Conservation (phyloP, 2,113 vertebrate genomes). For the Poeciliopsis turrubarensis region DNA sequence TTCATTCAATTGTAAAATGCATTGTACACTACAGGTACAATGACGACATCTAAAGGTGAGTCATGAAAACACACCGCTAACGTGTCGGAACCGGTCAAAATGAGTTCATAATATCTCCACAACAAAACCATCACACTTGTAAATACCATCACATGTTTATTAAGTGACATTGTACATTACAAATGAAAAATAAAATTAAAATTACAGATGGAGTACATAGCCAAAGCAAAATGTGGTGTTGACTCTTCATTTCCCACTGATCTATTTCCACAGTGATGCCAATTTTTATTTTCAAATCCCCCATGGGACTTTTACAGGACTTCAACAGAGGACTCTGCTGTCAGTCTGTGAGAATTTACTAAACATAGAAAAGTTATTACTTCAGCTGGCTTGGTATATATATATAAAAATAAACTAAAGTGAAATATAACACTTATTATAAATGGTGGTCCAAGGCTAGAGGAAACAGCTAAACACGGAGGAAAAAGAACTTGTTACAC, state of each 20-base stretch:
- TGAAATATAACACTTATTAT: conserved; percentile 93
- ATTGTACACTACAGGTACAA: not conserved
- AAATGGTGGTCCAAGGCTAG: conserved; percentile 89
- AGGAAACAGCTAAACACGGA: conserved; percentile 85
- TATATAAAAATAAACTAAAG: conserved; percentile 87
- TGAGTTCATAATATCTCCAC: not conserved
- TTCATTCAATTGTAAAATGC: not conserved
- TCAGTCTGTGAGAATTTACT: conserved; percentile 75
- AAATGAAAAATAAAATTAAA: conserved; percentile 90
- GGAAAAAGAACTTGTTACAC: conserved; percentile 84
- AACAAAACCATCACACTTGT: conserved; percentile 42
- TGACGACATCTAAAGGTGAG: conserved; percentile 31
- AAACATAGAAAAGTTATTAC: conserved; percentile 85
- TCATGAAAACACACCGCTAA: not conserved
- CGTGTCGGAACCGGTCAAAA: not conserved
- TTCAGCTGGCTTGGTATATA: conserved; percentile 89
- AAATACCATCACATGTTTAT: conserved; percentile 96
- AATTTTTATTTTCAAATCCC: conserved; percentile 30
- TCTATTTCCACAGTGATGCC: conserved; percentile 54
- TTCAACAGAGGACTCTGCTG: conserved; percentile 73
- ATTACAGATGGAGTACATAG: conserved; percentile 97
- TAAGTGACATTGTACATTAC: conserved; percentile 99
- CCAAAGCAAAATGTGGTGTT: conserved; percentile 90
- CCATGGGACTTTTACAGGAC: conserved; percentile 20
- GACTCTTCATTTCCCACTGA: conserved; percentile 84